Percentiles rank a stretch among this genome's conserved stretches.
Evolutionary conservation across 53 echinoderm and acorn worm genomes (phyloP).

Genomic region (Pentamera pediparva): DNA sequence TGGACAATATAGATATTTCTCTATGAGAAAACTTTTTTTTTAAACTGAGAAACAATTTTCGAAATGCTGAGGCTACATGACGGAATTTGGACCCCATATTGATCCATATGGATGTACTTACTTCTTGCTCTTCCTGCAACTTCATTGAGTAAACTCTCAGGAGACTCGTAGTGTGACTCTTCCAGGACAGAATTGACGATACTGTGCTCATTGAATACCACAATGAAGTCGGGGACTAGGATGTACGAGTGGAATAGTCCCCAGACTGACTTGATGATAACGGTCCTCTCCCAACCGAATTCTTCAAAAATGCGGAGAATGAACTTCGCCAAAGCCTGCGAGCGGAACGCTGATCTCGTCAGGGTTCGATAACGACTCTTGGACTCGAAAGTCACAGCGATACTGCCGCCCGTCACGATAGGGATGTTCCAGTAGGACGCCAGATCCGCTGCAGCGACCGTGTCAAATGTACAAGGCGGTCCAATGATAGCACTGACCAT

Average conservation of each 20-base stretch:
- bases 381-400: constrained; percentile 15
- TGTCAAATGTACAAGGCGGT: constrained; percentile 35
- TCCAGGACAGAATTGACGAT: too few species aligned
- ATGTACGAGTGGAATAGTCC: not conserved
- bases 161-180: too few species aligned
- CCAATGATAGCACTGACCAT: constrained; percentile 44
- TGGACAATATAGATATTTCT: too few species aligned
- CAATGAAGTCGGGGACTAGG: constrained; percentile 5
- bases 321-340: not conserved
- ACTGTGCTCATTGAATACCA: not conserved
- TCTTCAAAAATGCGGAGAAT: not conserved
- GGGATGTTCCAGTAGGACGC: constrained; percentile 63
- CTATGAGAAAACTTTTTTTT: too few species aligned
- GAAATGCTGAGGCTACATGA: too few species aligned
- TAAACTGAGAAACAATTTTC: too few species aligned
- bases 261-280: not conserved
- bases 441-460: constrained; percentile 33
- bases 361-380: constrained; percentile 38
- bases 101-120: too few species aligned
- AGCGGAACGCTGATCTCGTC: constrained; percentile 36
- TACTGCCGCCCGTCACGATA: constrained; percentile 31
- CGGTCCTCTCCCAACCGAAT: constrained; percentile 15
- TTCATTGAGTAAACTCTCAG: too few species aligned
- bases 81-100: too few species aligned
- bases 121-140: too few species aligned